Conservation (phyloP, 2,888 invertebrate species). For the Caenorhabditis japonica region DNA sequence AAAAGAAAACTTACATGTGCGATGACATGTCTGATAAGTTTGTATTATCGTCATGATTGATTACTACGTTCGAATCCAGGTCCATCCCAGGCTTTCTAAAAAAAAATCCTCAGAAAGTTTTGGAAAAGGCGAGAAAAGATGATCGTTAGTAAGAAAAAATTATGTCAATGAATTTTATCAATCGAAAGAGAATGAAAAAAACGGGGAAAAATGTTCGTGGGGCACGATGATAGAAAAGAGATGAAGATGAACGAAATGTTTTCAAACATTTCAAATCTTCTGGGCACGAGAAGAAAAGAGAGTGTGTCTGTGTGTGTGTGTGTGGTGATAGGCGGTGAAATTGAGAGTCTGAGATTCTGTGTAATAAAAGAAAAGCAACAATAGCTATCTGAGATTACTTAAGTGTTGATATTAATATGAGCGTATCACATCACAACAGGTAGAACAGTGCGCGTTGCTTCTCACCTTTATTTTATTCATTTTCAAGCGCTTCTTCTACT, state of each 20-base stretch:
- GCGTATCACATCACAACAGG: too few species aligned
- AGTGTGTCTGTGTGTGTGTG: too few species aligned
- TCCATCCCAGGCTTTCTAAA: slow-evolving; percentile 52
- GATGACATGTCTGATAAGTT: slow-evolving; percentile 36
- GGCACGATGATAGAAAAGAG: slow-evolving; percentile 9
- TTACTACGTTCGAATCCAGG: slow-evolving; percentile 48
- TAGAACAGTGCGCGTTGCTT: too few species aligned
- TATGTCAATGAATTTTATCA: slow-evolving; percentile 10
- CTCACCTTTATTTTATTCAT: not conserved
- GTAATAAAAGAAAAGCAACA: slow-evolving; percentile 53
- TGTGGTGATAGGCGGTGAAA: slow-evolving; percentile 47
- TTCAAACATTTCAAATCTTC: slow-evolving; percentile 56
- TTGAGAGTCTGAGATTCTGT: slow-evolving; percentile 43
- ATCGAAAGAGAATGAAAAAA: slow-evolving; percentile 1
- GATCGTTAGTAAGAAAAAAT: slow-evolving; percentile 9
- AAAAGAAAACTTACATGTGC: slow-evolving; percentile 24
- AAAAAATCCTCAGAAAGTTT: not conserved
- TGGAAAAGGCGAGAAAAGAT: not conserved
- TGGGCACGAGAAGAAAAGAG: slow-evolving; percentile 27
- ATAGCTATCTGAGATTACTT: slow-evolving; percentile 25
- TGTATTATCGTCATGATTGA: slow-evolving; percentile 48
- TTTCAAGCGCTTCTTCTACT: not conserved
- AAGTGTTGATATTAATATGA: slow-evolving; percentile 8
- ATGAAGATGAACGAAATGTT: slow-evolving; percentile 55
- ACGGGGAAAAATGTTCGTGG: slow-evolving; percentile 19